Base-by-base conservation (phyloP, 1,140 invertebrate genomes). In the Zaprionus kolodkinae region DNA sequence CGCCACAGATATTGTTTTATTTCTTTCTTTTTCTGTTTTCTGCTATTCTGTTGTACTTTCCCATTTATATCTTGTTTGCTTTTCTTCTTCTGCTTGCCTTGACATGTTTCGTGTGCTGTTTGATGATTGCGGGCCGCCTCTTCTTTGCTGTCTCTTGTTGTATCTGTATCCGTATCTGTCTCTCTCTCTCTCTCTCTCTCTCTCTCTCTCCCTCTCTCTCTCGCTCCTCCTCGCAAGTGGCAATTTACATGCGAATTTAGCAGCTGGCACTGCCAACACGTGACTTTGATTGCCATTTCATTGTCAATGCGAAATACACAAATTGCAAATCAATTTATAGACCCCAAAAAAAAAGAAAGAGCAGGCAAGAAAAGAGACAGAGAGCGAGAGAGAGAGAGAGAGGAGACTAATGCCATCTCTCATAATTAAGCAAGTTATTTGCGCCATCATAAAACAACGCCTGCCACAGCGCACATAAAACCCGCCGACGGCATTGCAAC, bases 261-360 rank as follows among this genome's bases (percentile, higher is more conserved):
- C 85, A 88, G 81, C 74, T 85, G 78, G 52, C 80, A 54, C 52
- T 72, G 78, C 59, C 72, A 72, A 79, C 84, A 88, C 86, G 85
- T 89, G 85, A 88, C 81, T 88, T 89, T 88, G 85, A 88, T 89
- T 84, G 81, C 65, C 81, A 79, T 89, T 89, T 81, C 81, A 89
- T 89, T 88, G 85, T 89, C 85, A 79, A 85, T 87, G 84, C 67
- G 81, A 88, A 72, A 79, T 57, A 50, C 45, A 72, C 72, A 81
- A 77, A 77, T 72, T 38, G 73, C 73, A 87, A 83, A 83, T 72
- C 78, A 73, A 84, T 75, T 75, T 67, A 48, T 21, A 21, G n/a
- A n/a, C n/a, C n/a, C n/a, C n/a, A n/a, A n/a, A n/a, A n/a, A n/a
- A n/a, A n/a, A n/a, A 13, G 38, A 13, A 6, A 27, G 21, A 30